Evolutionary conservation across 2,113 vertebrate genomes (phyloP).

Genomic region (Channa maculata): DNA sequence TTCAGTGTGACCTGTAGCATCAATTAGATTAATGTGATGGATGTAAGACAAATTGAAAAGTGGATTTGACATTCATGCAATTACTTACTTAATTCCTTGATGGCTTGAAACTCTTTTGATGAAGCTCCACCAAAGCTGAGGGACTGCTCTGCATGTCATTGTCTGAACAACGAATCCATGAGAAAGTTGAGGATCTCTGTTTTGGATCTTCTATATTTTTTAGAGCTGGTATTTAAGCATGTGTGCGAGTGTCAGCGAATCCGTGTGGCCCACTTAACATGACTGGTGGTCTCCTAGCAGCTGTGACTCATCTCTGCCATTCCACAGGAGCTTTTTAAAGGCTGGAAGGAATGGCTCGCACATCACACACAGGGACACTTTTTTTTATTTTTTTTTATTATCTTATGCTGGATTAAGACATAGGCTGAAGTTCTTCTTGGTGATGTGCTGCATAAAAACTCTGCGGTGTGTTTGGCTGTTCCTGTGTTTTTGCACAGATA

Average conservation of each 20-base stretch:
- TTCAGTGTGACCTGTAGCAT: not conserved
- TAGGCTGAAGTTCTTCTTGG: not conserved
- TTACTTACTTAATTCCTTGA: too few relatives aligned
- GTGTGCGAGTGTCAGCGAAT: constrained; percentile 8
- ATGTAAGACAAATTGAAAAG: not conserved
- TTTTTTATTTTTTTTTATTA: too few relatives aligned
- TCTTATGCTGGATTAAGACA: constrained; percentile 35
- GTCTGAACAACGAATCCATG: too few relatives aligned
- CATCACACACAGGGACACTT: constrained; percentile 50
- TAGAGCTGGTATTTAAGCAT: not conserved
- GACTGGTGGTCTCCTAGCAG: constrained; percentile 62
- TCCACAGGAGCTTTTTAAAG: constrained; percentile 72
- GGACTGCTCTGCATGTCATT: too few relatives aligned
- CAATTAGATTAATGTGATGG: not conserved
- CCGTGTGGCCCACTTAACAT: constrained; percentile 16
- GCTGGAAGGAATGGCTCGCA: constrained; percentile 58
- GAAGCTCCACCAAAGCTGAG: too few relatives aligned
- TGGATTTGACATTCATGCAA: too few relatives aligned
- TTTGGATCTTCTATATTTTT: too few relatives aligned
- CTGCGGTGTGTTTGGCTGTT: not conserved
- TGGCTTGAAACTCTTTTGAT: too few relatives aligned
- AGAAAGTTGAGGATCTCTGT: too few relatives aligned
- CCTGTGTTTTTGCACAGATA: not conserved
- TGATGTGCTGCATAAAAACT: not conserved
- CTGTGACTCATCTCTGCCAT: constrained; percentile 63